A percentile compares a stretch with the other conserved stretches of the same genome.
Conservation (phyloP, 2,113 vertebrate species). For the Rynchops niger region DNA sequence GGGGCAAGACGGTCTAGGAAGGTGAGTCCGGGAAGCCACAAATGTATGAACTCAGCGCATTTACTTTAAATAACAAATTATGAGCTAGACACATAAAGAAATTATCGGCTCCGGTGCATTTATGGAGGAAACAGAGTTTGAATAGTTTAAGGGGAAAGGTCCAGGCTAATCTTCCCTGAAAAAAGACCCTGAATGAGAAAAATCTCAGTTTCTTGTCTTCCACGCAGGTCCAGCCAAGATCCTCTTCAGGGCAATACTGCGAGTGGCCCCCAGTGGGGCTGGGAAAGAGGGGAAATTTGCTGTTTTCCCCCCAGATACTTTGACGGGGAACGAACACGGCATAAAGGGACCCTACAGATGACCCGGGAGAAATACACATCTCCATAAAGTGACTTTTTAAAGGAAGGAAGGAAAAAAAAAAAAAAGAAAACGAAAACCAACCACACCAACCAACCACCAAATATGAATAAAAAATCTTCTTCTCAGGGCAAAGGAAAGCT, state of each 20-base stretch:
- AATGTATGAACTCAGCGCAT: not conserved
- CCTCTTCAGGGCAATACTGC: not conserved
- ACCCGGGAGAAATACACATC: not conserved
- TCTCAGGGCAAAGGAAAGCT: slow-evolving; percentile 12
- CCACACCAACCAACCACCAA: not conserved
- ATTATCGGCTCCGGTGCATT: not conserved
- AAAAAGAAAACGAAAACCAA: not conserved
- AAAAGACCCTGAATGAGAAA: not conserved
- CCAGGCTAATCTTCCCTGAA: not conserved
- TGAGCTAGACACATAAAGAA: not conserved
- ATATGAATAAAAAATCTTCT: slow-evolving; percentile 29
- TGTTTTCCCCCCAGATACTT: not conserved
- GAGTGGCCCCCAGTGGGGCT: rapidly evolving
- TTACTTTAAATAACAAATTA: not conserved
- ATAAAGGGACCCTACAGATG: not conserved
- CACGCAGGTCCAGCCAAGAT: not conserved
- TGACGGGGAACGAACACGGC: rapidly evolving
- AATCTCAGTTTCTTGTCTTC: not conserved
- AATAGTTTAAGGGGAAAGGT: not conserved
- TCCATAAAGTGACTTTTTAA: not conserved
- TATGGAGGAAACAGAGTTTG: not conserved
- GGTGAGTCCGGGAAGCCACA: not conserved
- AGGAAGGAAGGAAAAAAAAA: not conserved
- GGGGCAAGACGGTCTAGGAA: not conserved
- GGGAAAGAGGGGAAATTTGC: not conserved